Base-by-base conservation (phyloP, 2,888 invertebrate genomes). In the Hanleya hanleyi region DNA sequence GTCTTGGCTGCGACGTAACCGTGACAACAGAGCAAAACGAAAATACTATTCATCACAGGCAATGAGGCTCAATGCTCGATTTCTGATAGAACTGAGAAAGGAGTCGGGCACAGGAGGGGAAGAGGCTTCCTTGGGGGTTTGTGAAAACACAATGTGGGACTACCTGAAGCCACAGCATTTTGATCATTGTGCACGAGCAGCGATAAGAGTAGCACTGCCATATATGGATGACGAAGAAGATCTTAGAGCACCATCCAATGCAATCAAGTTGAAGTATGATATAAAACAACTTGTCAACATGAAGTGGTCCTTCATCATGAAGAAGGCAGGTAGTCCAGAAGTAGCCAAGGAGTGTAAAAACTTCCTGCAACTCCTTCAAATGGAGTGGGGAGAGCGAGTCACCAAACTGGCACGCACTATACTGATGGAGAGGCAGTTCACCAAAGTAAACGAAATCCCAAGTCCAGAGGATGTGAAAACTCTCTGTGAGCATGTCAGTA, bases 11-110 rank as follows among this genome's bases (percentile, higher is more conserved):
- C n/a, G n/a, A 38, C n/a, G 37, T 36, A 66, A 37, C 32, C n/a
- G 18, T n/a, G 66, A 32, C n/a, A 66, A 66, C 37, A 18, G 22
- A 36, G 22, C 37, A 29, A 66, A 38, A 37, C n/a, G 66, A 37
- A 66, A 37, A n/a, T n/a, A 37, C n/a, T 66, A 26, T 33, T 26
- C 66, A 6, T 36, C 36, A n/a, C n/a, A 26, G n/a, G 22, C 36
- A 22, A 66, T 66, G 66, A 33, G 66, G n/a, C 38, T 66, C 35
- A 15, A 18, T 22, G 66, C 66, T 22, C 33, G 37, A n/a, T 22
- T 66, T n/a, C 66, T 66, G 18, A 18, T 36, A n/a, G 33, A 18
- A 18, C 66, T 66, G 4, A 35, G 29, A 37, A 32, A 66, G 32
- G n/a, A 12, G n/a, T n/a, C 47, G 47, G 47, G 12, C 12, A n/a